A percentile compares a stretch with the other conserved stretches of the same genome.
These are phyloP conservation scores for Selenia dentaria DNA, from an alignment of 2,888 invertebrate species.

Conservation along the genomic window DNA sequence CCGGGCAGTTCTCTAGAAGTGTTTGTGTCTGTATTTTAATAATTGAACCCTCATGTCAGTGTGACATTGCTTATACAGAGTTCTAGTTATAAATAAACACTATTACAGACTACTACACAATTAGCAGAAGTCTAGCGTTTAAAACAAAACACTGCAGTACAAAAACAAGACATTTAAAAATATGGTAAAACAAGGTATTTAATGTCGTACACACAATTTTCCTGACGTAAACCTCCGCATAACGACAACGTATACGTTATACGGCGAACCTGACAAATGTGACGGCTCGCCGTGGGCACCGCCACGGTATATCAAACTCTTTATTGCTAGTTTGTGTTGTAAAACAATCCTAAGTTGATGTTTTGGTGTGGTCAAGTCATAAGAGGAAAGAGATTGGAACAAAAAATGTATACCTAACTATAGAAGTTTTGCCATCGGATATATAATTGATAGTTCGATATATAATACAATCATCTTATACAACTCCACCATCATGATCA, in stretches of 20 bases:
- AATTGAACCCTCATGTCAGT: too few relatives aligned
- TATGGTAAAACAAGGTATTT: slow-evolving; percentile 6
- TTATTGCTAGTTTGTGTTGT: slow-evolving; percentile 26
- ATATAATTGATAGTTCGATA: too few relatives aligned
- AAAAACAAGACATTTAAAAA: background rate
- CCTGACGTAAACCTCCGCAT: slow-evolving; percentile 15
- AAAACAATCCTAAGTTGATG: slow-evolving; percentile 20
- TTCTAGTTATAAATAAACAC: too few relatives aligned
- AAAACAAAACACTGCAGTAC: background rate
- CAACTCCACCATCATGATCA: too few relatives aligned
- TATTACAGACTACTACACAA: too few relatives aligned
- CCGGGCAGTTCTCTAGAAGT: too few relatives aligned
- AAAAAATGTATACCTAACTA: too few relatives aligned
- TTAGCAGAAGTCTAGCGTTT: too few relatives aligned
- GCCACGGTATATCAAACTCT: slow-evolving; percentile 25
- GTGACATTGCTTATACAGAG: too few relatives aligned
- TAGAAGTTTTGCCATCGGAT: too few relatives aligned
- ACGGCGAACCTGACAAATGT: slow-evolving; percentile 22
- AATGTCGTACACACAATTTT: slow-evolving; percentile 13
- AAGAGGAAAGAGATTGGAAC: slow-evolving; percentile 14
- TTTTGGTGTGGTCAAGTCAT: slow-evolving; percentile 17
- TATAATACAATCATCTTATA: too few relatives aligned
- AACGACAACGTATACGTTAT: slow-evolving; percentile 12
- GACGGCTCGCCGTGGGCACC: slow-evolving; percentile 24
- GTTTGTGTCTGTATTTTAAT: too few relatives aligned